A percentile compares a stretch with the other conserved stretches of the same genome.
Conservation (phyloP, 2,797 vertebrate genomes). For the Sus cebifrons region DNA sequence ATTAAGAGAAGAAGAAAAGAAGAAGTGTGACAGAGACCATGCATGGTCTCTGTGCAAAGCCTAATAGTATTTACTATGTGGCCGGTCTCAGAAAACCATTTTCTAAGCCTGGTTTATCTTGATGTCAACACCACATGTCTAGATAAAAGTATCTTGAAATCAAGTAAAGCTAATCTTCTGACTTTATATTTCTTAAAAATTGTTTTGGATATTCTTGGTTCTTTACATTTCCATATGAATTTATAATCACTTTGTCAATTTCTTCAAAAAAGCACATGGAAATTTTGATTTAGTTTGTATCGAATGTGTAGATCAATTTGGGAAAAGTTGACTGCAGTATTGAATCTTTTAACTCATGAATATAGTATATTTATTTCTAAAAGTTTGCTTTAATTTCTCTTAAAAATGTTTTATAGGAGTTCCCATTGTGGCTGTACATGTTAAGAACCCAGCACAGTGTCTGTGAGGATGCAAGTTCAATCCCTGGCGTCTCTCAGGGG, state of each 20-base stretch:
- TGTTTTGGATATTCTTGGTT: not conserved
- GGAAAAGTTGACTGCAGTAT: not conserved
- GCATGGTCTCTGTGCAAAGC: not conserved
- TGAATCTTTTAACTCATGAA: not conserved
- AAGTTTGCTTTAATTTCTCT: not conserved
- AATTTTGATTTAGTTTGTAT: slow-evolving; percentile 7
- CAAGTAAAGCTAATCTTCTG: not conserved
- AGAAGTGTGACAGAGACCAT: not conserved
- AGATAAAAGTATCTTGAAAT: slow-evolving; percentile 1
- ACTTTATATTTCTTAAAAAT: not conserved
- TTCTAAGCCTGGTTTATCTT: not conserved
- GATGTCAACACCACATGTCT: not conserved
- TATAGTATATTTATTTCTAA: not conserved
- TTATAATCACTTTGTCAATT: slow-evolving; percentile 1
- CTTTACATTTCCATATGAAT: not conserved
- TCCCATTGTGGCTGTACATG: too few relatives aligned
- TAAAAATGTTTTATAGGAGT: not conserved
- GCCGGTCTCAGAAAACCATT: not conserved
- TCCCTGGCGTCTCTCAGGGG: too few relatives aligned
- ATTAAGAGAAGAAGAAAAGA: not conserved
- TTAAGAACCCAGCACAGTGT: too few relatives aligned
- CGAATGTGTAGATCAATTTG: not conserved
- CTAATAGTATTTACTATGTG: slow-evolving; percentile 29
- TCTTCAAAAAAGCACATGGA: not conserved
- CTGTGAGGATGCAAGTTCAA: too few relatives aligned